Percentiles rank a stretch among this genome's conserved stretches.
These are phyloP conservation scores for Clavelina lepadiformis DNA, from an alignment of 23 tunicate species.

Conservation along the genomic window DNA sequence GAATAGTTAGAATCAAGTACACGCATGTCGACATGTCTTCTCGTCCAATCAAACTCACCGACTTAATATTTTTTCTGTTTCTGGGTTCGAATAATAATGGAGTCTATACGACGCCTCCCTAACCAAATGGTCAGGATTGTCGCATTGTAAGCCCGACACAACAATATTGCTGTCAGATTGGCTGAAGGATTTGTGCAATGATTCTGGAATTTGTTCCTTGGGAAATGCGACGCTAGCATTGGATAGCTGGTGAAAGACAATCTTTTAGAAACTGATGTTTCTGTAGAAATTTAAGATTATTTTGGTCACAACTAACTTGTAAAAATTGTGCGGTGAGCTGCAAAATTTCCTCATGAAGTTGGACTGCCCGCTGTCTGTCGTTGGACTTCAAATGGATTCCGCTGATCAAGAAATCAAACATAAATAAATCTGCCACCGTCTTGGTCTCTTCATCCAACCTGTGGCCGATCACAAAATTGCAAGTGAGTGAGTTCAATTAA, in stretches of 20 bases:
- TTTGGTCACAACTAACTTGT: slow-evolving; percentile 22
- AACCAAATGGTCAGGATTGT: slow-evolving; percentile 61
- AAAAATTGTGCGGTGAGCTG: slow-evolving; percentile 49
- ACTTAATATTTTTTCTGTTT: slow-evolving; percentile 36
- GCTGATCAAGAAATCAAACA: slow-evolving; percentile 84
- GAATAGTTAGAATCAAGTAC: too few species aligned
- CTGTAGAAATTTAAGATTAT: background rate
- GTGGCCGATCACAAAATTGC: background rate
- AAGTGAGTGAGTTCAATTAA: background rate
- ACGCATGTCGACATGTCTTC: too few species aligned
- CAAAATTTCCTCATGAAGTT: slow-evolving; percentile 72
- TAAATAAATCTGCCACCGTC: slow-evolving; percentile 77
- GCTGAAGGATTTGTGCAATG: slow-evolving; percentile 27
- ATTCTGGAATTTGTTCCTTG: slow-evolving; percentile 34
- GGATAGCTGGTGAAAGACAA: slow-evolving; percentile 20
- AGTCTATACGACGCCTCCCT: slow-evolving; percentile 77
- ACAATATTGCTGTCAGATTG: slow-evolving; percentile 25
- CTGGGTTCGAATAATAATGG: slow-evolving; percentile 50
- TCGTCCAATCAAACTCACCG: slow-evolving; percentile 29
- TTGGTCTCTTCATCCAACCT: slow-evolving; percentile 82
- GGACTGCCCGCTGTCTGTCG: slow-evolving; percentile 74
- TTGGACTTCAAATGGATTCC: slow-evolving; percentile 68
- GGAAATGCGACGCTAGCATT: slow-evolving; percentile 46
- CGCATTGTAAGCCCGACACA: slow-evolving; percentile 41
- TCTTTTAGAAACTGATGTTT: background rate